phyloP scores from a whole-genome alignment of 2,113 vertebrate genomes.

The Odocoileus virginianus region DNA sequence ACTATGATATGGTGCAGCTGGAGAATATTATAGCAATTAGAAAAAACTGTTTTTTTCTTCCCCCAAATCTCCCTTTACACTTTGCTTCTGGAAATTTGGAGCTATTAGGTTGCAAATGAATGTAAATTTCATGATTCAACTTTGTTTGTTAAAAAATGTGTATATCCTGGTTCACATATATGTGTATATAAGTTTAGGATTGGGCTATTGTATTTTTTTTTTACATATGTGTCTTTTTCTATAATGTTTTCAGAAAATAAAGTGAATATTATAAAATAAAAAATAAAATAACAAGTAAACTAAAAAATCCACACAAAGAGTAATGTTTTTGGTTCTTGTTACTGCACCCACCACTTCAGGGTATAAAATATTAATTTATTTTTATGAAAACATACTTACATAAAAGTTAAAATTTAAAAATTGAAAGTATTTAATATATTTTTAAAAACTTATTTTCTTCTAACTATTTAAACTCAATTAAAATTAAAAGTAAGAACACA shows the following conservation, averaged over 20 bases:
- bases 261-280: neutral
- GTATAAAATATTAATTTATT: neutral
- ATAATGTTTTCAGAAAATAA: neutral
- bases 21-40: neutral
- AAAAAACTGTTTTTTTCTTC: neutral
- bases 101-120: neutral
- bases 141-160: neutral
- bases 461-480: neutral
- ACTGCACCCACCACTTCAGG: neutral
- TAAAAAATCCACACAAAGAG: neutral
- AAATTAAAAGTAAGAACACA: neutral
- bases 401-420: neutral
- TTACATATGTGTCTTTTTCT: neutral
- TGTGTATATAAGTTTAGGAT: neutral
- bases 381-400: neutral
- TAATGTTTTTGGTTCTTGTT: neutral
- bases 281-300: neutral
- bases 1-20: neutral
- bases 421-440: neutral
- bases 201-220: neutral
- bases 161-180: neutral
- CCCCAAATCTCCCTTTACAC: neutral
- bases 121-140: neutral
- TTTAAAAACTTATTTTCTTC: neutral
- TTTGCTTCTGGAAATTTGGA: slow-evolving; percentile 16